Evolutionary conservation across 2,797 vertebrate species (phyloP), one percentile per base, ranked within the genome.

Genomic region (Prunella strophiata): DNA sequence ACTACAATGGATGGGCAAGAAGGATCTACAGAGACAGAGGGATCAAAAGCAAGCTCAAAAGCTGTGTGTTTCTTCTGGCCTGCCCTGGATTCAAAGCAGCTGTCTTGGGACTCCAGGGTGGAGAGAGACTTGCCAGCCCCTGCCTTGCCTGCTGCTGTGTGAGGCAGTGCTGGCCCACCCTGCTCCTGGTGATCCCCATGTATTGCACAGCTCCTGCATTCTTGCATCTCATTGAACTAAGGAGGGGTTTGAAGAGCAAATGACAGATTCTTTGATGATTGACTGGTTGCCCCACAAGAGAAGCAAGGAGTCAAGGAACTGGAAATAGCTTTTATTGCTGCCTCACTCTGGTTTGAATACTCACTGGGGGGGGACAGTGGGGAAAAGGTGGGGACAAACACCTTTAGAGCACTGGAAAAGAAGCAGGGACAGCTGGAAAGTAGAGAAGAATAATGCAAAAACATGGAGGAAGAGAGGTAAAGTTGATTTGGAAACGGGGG

Each of bases 141-240:
- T 43, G 18, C 15, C 25, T 74, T n/a, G 11, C 26, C 45, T 23
- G 26, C 21, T 70, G 66, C 29, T 63, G 5, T 1, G 0, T 4
- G 23, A 38, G 45, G 30, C 0, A 0, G 26, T 7, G 55, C 21
- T 51, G 40, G 19, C 30, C 42, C 34, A 36, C 30, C 8, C 20
- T 1, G 0, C 2, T 36, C 40, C 42, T 7, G 2, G 2, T 13
- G 23, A 34, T 27, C 11, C 26, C n/a, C 30, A 20, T 29, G 38
- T 2, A 82, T 21, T 2, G 1, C 23, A 47, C 7, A 65, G 27
- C 6, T 77, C 42, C 42, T 45, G 42, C 23, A 34, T 42, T 54
- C 34, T 30, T 32, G 5, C 0, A 1, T 30, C 62, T 40, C 1
- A 0, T 29, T 75, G 58, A 50, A 32, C 25, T 25, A 21, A 20